These are phyloP conservation scores for Dryas iulia DNA, from an alignment of 1,140 invertebrate species.

Conservation along the genomic window DNA sequence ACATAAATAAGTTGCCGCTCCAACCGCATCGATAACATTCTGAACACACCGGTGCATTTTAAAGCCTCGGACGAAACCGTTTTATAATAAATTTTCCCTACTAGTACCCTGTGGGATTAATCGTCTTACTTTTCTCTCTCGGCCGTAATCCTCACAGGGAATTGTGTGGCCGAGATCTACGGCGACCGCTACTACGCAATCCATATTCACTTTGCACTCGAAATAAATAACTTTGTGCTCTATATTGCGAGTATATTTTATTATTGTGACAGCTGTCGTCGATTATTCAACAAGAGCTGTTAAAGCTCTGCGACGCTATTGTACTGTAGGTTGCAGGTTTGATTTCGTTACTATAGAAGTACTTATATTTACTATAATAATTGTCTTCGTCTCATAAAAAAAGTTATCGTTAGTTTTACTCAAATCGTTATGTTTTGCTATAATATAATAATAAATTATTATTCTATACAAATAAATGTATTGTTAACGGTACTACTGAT, in stretches of 20 bases:
- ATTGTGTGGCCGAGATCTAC: conserved; percentile 67
- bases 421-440: not conserved
- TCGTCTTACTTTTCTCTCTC: conserved; percentile 76
- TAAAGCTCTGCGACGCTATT: too few species aligned
- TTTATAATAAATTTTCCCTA: conserved; percentile 75
- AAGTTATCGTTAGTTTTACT: too few species aligned
- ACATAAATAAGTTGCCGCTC: conserved; percentile 44
- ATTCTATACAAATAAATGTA: not conserved
- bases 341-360: too few species aligned
- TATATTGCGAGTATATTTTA: not conserved
- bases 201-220: conserved; percentile 42
- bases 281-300: not conserved
- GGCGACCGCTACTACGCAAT: conserved; percentile 47
- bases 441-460: not conserved
- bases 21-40: conserved; percentile 48
- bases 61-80: conserved; percentile 64
- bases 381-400: too few species aligned
- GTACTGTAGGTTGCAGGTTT: too few species aligned
- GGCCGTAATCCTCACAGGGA: conserved; percentile 65
- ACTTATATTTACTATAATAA: too few species aligned
- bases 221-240: not conserved
- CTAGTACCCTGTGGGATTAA: conserved; percentile 69
- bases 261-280: not conserved
- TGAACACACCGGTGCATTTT: conserved; percentile 52
- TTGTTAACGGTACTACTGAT: not conserved